Conservation (phyloP, 2,113 vertebrate species). For the Muscicapa adusta region DNA sequence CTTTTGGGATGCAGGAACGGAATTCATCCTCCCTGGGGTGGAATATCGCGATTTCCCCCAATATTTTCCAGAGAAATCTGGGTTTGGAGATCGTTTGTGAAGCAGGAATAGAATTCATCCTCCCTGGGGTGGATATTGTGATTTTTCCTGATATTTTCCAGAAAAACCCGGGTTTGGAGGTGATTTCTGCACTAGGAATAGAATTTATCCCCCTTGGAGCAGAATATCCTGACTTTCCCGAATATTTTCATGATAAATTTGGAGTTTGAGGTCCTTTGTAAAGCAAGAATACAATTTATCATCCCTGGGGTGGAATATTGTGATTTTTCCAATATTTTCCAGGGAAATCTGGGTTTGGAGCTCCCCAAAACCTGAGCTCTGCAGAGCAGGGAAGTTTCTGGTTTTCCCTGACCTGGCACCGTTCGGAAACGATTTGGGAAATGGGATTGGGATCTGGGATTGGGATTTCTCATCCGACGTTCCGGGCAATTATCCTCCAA, state of each 20-base stretch:
- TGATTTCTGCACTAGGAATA: no score
- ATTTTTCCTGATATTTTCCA: not conserved
- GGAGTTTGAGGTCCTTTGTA: no score
- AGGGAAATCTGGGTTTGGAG: not conserved
- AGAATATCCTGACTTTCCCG: not conserved
- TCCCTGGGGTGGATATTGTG: not conserved
- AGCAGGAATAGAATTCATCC: not conserved
- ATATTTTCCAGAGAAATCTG: not conserved
- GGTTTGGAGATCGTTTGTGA: not conserved
- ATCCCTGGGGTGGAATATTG: not conserved
- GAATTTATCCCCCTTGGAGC: not conserved
- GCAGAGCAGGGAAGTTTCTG: not conserved
- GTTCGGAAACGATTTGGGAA: not conserved
- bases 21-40: not conserved
- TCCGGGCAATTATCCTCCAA: not conserved
- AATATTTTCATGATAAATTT: not conserved
- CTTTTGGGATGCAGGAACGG: no score
- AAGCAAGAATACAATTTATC: no score
- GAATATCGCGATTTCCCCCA: not conserved
- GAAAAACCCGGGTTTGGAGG: not conserved
- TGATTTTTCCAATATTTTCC: not conserved
- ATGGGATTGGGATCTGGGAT: not conserved
- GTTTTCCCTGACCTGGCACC: not conserved
- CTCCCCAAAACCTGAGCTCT: accelerated
- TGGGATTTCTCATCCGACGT: not conserved